Conservation (phyloP, 2,888 invertebrate species). For the Balanococcus diminutus region DNA sequence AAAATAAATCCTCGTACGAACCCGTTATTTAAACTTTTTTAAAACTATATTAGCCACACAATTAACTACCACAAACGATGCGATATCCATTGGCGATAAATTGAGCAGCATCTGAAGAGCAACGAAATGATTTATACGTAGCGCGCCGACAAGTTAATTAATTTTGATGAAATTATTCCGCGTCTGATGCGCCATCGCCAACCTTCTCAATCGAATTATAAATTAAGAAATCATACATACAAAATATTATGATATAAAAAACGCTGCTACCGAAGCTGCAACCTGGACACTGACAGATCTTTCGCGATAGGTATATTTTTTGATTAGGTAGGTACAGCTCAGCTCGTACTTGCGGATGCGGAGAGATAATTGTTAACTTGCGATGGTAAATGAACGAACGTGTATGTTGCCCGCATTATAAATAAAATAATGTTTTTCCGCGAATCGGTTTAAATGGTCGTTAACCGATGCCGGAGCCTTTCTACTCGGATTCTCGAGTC, state of each 20-base stretch:
- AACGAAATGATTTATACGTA: slow-evolving; percentile 39
- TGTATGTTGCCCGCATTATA: not conserved
- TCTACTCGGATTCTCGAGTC: not conserved
- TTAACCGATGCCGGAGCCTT: not conserved
- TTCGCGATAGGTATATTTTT: too few relatives aligned
- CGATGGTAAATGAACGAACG: not conserved
- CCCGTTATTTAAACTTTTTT: slow-evolving; percentile 32
- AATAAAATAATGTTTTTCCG: not conserved
- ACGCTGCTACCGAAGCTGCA: not conserved
- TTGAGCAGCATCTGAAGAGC: slow-evolving; percentile 1
- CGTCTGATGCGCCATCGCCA: not conserved
- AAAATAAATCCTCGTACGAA: not conserved
- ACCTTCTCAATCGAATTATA: slow-evolving; percentile 4
- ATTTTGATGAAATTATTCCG: slow-evolving; percentile 38
- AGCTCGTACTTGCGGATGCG: not conserved
- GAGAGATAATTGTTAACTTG: not conserved
- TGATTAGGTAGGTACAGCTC: not conserved
- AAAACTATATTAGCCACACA: slow-evolving; percentile 26
- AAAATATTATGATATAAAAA: slow-evolving; percentile 2
- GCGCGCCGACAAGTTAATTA: slow-evolving; percentile 34
- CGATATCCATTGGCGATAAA: slow-evolving; percentile 34
- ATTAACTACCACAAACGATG: slow-evolving; percentile 28
- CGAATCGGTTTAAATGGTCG: slow-evolving; percentile 18
- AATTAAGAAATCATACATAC: slow-evolving; percentile 31
- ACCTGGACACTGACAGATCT: not conserved